Percentiles rank a stretch among this genome's conserved stretches.
phyloP scores from a whole-genome alignment of 2,888 invertebrate genomes.

The Allophyes oxyacanthae region DNA sequence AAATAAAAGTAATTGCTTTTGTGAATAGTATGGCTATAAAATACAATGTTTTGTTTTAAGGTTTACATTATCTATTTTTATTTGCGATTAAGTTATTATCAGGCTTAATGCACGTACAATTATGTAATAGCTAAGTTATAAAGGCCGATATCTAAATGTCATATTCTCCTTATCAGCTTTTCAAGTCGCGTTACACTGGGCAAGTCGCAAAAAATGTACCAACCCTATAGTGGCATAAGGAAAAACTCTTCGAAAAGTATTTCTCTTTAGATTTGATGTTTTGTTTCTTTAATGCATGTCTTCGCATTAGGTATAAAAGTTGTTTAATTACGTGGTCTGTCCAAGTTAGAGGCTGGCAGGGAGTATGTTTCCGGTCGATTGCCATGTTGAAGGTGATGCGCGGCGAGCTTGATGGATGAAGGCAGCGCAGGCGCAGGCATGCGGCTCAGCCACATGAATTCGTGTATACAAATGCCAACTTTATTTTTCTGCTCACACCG shows the following conservation, averaged over 20 bases:
- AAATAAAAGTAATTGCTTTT: conserved; percentile 52
- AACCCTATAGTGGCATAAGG: conserved; percentile 11
- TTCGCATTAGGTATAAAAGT: conserved; percentile 38
- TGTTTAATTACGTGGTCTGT: conserved; percentile 50
- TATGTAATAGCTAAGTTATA: conserved; percentile 28
- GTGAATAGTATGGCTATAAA: conserved; percentile 22
- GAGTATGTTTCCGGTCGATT: conserved; percentile 83
- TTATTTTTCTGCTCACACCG: conserved; percentile 53
- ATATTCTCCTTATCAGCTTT: conserved; percentile 24
- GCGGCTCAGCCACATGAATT: conserved; percentile 80
- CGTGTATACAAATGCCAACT: conserved; percentile 70
- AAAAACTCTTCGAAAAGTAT: conserved; percentile 22
- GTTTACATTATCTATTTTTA: conserved; percentile 13
- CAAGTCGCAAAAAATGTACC: conserved; percentile 24
- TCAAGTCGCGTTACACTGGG: conserved; percentile 22
- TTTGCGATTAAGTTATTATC: conserved; percentile 29
- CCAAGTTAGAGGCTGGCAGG: conserved; percentile 69
- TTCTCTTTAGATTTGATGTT: conserved; percentile 11
- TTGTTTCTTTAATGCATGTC: conserved; percentile 12
- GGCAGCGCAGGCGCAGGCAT: conserved; percentile 79
- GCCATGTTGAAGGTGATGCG: conserved; percentile 84
- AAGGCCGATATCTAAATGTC: conserved; percentile 30
- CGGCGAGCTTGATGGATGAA: conserved; percentile 87
- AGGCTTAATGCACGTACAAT: conserved; percentile 26
- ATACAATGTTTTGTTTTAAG: conserved; percentile 17